Evolutionary conservation across 2,113 vertebrate genomes (phyloP).

Genomic region (Serinus canaria): DNA sequence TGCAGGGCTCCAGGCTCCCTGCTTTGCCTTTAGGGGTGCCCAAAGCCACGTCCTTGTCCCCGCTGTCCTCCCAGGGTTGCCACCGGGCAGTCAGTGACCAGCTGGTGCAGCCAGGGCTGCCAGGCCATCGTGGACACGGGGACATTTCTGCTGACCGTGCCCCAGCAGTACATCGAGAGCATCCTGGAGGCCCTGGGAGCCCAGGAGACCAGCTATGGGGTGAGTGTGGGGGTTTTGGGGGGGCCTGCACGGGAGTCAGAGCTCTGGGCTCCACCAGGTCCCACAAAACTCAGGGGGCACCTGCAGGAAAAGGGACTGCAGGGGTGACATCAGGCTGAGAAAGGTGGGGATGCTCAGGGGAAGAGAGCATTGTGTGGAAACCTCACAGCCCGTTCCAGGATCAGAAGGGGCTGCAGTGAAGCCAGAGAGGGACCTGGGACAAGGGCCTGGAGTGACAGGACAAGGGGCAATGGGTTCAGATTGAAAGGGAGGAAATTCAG

Average conservation of each 20-base stretch:
- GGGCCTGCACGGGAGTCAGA: background rate
- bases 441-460: background rate
- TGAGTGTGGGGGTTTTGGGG: background rate
- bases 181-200: constrained; percentile 53
- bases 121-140: constrained; percentile 71
- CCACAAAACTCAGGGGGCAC: fast-evolving
- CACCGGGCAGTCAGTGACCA: background rate
- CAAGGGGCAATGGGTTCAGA: background rate
- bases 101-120: constrained; percentile 63
- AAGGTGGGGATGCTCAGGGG: background rate
- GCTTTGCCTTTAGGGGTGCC: background rate
- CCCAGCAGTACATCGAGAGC: constrained; percentile 22
- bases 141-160: constrained; percentile 56
- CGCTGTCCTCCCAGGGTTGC: constrained; percentile 48
- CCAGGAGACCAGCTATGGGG: constrained; percentile 44
- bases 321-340: background rate
- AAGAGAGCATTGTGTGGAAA: background rate
- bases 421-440: background rate
- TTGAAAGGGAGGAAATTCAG: background rate
- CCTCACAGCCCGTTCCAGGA: background rate
- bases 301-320: background rate
- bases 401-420: background rate
- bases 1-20: fast-evolving
- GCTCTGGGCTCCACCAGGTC: background rate
- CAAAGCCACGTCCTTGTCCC: background rate